phyloP scores from a whole-genome alignment of 2,113 vertebrate species.

The Cyanoramphus novaezelandiae region DNA sequence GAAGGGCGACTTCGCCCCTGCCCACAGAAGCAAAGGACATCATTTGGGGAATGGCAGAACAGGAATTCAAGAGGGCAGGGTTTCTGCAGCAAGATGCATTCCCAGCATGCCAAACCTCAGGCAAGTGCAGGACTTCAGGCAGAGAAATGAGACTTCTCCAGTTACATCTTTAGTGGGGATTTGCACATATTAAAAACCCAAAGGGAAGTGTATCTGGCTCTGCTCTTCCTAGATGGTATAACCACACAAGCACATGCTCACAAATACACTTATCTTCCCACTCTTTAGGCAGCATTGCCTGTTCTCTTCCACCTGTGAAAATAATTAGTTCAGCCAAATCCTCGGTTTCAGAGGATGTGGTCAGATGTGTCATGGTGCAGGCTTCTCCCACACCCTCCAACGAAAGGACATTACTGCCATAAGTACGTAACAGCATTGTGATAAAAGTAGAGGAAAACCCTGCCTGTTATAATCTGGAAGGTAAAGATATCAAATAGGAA shows the following conservation, averaged over 20 bases:
- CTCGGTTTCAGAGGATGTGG: slow-evolving; percentile 46
- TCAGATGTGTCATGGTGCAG: background rate
- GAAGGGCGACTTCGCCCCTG: slow-evolving; percentile 50
- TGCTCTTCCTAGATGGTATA: slow-evolving; percentile 45
- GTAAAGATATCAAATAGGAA: slow-evolving; percentile 6
- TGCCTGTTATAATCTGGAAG: background rate
- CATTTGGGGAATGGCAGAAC: slow-evolving; percentile 16
- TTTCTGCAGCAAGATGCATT: background rate
- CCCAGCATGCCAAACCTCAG: background rate
- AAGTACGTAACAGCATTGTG: background rate
- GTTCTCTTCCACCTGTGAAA: slow-evolving; percentile 45
- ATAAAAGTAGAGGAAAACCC: background rate
- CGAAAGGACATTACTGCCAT: background rate
- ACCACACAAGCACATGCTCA: slow-evolving; percentile 37
- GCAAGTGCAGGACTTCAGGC: background rate
- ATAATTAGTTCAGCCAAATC: slow-evolving; percentile 46
- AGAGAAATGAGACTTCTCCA: background rate
- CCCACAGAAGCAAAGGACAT: slow-evolving; percentile 3
- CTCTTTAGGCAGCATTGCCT: slow-evolving; percentile 18
- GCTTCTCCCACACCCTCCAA: background rate
- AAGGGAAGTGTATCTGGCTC: background rate
- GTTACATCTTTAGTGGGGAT: background rate
- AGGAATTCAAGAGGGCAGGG: slow-evolving; percentile 27
- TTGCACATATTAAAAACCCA: background rate
- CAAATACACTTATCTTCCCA: slow-evolving; percentile 19